A percentile compares a stretch with the other conserved stretches of the same genome.
Conservation (phyloP, 2,888 invertebrate species). For the Patella ulyssiponensis region DNA sequence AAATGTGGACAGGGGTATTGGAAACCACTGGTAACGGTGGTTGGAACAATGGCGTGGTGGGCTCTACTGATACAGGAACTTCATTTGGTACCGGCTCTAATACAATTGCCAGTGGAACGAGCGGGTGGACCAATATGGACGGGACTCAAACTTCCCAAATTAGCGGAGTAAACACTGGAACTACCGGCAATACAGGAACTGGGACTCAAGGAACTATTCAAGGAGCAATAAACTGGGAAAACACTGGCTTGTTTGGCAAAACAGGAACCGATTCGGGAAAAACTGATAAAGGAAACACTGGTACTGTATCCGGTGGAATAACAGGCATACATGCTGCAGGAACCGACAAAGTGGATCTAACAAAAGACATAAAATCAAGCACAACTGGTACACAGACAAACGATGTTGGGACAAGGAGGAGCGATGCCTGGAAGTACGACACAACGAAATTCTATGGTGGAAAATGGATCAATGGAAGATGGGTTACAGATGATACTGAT, state of each 20-base stretch:
- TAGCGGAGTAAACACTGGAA: conserved; percentile 15
- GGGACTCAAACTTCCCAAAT: conserved; percentile 3
- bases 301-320: neutral
- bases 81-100: neutral
- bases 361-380: neutral
- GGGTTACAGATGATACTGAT: neutral
- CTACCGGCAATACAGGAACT: conserved; percentile 20
- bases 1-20: neutral
- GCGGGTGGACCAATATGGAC: neutral
- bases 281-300: neutral
- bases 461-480: neutral
- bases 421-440: neutral
- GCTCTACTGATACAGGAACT: conserved; percentile 4
- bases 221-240: neutral
- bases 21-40: neutral
- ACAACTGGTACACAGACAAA: neutral
- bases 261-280: no score
- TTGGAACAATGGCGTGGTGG: conserved; percentile 20
- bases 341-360: no score
- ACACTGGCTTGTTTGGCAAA: neutral
- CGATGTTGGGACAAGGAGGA: neutral
- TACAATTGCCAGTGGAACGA: neutral
- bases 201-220: conserved; percentile 16
- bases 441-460: neutral
- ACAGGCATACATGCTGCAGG: neutral